Base-by-base conservation (phyloP, 2,888 invertebrate species). In the Psylliodes chrysocephalus region DNA sequence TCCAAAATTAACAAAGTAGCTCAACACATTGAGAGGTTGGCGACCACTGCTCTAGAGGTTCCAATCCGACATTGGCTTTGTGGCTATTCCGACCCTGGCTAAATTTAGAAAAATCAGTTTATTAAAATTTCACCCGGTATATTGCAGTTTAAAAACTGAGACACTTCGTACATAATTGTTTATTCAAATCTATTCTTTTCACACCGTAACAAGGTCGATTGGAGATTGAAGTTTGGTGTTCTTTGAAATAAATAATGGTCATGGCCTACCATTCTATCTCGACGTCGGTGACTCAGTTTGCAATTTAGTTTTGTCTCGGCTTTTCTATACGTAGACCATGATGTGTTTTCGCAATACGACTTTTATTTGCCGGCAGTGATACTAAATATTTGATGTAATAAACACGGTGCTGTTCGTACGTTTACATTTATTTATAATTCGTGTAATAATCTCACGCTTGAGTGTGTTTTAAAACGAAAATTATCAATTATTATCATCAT, bases 401-500 rank as follows among this genome's bases (percentile, higher is more conserved):
- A 22, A 22, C 6, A 22, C 6, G 2, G 22, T 22, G 28, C 12
- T 8, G 33, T 33, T 33, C 2, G 10, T 33, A n/a, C 3, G 33
- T 33, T n/a, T n/a, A 33, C 12, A 2, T 33, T 22, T n/a, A n/a
- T 46, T 22, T 46, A 12, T 22, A 19, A 12, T 51, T 25, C 30
- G 22, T 33, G 30, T 52, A 30, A 52, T 17, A 4, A n/a, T 38
- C 38, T 53, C 14, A 38, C 53, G 35, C 17, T 17, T 25, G n/a
- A 28, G 25, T 25, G 47, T 10, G 2, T 12, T 35, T 33, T 3
- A 52, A 52, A 15, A 30, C 15, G 10, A 38, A 54, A 25, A 8
- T 18, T 35, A 35, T 6, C n/a, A n/a, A n/a, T n/a, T n/a, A n/a
- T n/a, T n/a, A n/a, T n/a, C n/a, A n/a, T n/a, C 57, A 69, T 60